Percentiles rank a stretch among this genome's conserved stretches.
phyloP scores from a whole-genome alignment of 1,140 invertebrate species.

The Drosophila pectinifera region DNA sequence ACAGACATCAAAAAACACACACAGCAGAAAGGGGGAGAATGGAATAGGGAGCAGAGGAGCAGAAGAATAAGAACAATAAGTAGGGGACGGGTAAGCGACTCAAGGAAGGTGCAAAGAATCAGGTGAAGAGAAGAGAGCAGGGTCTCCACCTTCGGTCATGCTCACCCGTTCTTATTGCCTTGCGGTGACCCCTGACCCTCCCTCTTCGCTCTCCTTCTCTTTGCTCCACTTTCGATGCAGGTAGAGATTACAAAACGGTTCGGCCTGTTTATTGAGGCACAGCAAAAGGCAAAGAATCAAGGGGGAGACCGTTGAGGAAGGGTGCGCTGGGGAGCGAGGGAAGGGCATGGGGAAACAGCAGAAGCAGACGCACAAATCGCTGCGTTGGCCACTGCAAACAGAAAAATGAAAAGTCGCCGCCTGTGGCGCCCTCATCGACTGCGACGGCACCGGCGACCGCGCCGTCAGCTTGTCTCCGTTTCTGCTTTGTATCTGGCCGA shows the following conservation, averaged over 20 bases:
- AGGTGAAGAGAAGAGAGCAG: conserved; percentile 28
- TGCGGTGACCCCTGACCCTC: conserved; percentile 44
- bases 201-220: conserved; percentile 17
- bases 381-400: conserved; percentile 42
- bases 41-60: conserved; percentile 2
- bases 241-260: conserved; percentile 76
- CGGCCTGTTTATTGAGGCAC: conserved; percentile 47
- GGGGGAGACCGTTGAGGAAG: background rate
- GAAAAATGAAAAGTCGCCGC: conserved; percentile 9
- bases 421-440: conserved; percentile 26
- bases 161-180: conserved; percentile 29
- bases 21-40: conserved; percentile 16
- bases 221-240: conserved; percentile 67
- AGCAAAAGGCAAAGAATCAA: conserved; percentile 5
- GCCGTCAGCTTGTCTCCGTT: conserved; percentile 1
- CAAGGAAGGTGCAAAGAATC: conserved; percentile 41
- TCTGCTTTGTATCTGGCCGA: conserved; percentile 28
- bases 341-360: conserved; percentile 1
- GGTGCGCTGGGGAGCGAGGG: conserved; percentile 1
- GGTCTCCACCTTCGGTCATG: conserved; percentile 10
- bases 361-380: conserved; percentile 24
- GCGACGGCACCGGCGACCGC: no score
- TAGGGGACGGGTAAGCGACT: conserved; percentile 6
- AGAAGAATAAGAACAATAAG: conserved; percentile 8
- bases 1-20: conserved; percentile 40